Conservation (phyloP, 1,140 invertebrate genomes). For the Manduca sexta region DNA sequence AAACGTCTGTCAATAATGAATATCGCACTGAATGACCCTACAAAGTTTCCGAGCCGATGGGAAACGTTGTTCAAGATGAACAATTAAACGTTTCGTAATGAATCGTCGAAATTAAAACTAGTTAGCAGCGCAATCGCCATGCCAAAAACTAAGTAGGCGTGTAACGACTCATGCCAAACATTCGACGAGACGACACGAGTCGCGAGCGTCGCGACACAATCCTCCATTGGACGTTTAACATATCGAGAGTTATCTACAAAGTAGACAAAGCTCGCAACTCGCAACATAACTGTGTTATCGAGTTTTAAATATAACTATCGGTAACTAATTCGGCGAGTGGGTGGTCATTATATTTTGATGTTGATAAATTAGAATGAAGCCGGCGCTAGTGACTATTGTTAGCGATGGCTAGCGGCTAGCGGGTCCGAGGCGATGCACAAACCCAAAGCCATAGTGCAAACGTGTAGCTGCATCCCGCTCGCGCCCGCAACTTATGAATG, state of each 20-base stretch:
- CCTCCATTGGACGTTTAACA: slow-evolving; percentile 19
- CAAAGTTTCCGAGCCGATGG: too few relatives aligned
- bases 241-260: neutral
- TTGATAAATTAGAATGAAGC: slow-evolving; percentile 28
- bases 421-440: slow-evolving; percentile 10
- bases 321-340: slow-evolving; percentile 2
- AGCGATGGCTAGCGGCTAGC: slow-evolving; percentile 17
- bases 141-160: slow-evolving; percentile 44
- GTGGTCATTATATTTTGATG: slow-evolving; percentile 15
- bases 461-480: slow-evolving; percentile 68
- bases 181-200: slow-evolving; percentile 20
- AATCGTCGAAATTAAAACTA: slow-evolving; percentile 36
- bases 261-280: slow-evolving; percentile 1
- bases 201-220: slow-evolving; percentile 24
- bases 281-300: neutral
- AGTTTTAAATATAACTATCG: neutral
- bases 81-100: slow-evolving; percentile 32
- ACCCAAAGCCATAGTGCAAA: slow-evolving; percentile 32
- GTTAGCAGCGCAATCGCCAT: slow-evolving; percentile 27
- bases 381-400: slow-evolving; percentile 16
- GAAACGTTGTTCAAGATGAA: too few relatives aligned
- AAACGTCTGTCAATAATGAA: neutral
- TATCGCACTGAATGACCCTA: neutral
- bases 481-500: slow-evolving; percentile 64
- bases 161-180: slow-evolving; percentile 42